Percentiles rank a stretch among this genome's conserved stretches.
These are phyloP conservation scores for Stigmatopora nigra DNA, from an alignment of 2,113 vertebrate species.

Conservation along the genomic window DNA sequence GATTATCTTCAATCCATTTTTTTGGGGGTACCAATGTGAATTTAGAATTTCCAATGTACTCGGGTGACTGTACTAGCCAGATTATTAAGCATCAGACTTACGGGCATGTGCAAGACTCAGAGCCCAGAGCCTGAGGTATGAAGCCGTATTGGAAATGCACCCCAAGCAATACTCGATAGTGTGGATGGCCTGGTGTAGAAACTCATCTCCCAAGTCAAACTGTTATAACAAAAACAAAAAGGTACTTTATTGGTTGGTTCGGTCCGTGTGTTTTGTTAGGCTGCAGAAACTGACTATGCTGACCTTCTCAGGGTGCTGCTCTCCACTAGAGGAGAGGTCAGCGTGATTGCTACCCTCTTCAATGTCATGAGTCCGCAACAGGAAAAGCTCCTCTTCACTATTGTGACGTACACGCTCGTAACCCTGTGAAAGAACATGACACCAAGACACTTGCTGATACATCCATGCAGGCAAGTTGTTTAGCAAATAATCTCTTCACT, in stretches of 20 bases:
- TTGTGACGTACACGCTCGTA: slow-evolving; percentile 83
- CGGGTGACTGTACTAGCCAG: neutral
- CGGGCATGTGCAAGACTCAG: slow-evolving; percentile 94
- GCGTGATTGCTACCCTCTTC: slow-evolving; percentile 76
- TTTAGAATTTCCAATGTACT: too few relatives aligned
- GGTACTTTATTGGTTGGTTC: neutral
- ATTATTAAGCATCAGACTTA: slow-evolving; percentile 66
- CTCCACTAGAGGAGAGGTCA: slow-evolving; percentile 67
- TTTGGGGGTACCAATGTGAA: too few relatives aligned
- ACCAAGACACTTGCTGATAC: neutral
- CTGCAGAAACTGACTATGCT: slow-evolving; percentile 9
- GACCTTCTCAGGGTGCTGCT: slow-evolving; percentile 76
- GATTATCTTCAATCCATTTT: too few relatives aligned
- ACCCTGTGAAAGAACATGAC: slow-evolving; percentile 58
- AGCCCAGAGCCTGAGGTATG: slow-evolving; percentile 94
- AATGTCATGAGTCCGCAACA: slow-evolving; percentile 77
- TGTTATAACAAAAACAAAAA: slow-evolving; percentile 48
- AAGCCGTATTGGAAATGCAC: slow-evolving; percentile 95
- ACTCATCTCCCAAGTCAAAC: slow-evolving; percentile 82
- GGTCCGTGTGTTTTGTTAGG: neutral
- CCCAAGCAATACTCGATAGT: slow-evolving; percentile 95
- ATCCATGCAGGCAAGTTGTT: neutral
- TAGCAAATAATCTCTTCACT: slow-evolving; percentile 36
- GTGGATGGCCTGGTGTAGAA: slow-evolving; percentile 89
- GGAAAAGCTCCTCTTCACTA: slow-evolving; percentile 86